A percentile compares a stretch with the other conserved stretches of the same genome.
These are phyloP conservation scores for Sminthurinus aureus DNA, from an alignment of 2,888 invertebrate genomes.

Conservation along the genomic window DNA sequence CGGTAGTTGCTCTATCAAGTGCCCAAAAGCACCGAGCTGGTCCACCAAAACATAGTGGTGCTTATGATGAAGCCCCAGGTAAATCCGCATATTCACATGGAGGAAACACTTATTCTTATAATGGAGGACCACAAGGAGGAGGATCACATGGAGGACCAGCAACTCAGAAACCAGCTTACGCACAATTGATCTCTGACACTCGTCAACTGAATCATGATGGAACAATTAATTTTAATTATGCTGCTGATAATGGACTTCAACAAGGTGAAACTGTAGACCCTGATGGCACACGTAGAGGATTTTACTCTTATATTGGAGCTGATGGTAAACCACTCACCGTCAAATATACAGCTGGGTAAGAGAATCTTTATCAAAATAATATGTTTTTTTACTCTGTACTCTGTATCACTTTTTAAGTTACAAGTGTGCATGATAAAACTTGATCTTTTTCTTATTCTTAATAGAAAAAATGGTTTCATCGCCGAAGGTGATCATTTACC, in stretches of 20 bases:
- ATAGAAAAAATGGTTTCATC: constrained; percentile 59
- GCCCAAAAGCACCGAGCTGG: constrained; percentile 50
- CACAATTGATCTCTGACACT: constrained; percentile 68
- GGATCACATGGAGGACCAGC: background rate
- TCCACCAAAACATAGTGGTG: constrained; percentile 25
- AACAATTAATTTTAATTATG: constrained; percentile 73
- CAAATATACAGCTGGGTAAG: constrained; percentile 65
- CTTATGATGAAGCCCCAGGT: constrained; percentile 35
- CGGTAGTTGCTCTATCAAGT: constrained; percentile 33
- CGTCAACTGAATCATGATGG: constrained; percentile 73
- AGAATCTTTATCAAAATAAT: too few species aligned
- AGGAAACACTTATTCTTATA: background rate
- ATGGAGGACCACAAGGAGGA: background rate
- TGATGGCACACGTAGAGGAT: constrained; percentile 72
- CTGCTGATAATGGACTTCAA: constrained; percentile 73
- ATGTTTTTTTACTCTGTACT: too few species aligned
- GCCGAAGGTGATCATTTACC: constrained; percentile 59
- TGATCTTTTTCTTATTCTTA: background rate
- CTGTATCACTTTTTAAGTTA: too few species aligned
- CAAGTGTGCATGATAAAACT: too few species aligned
- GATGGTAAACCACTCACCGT: constrained; percentile 72
- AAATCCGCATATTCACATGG: constrained; percentile 23
- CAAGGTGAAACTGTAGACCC: constrained; percentile 75
- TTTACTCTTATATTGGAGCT: constrained; percentile 73
- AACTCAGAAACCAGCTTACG: constrained; percentile 52